Percentiles rank a stretch among this genome's conserved stretches.
phyloP scores from a whole-genome alignment of 2,113 vertebrate species.

The Mastomys coucha region DNA sequence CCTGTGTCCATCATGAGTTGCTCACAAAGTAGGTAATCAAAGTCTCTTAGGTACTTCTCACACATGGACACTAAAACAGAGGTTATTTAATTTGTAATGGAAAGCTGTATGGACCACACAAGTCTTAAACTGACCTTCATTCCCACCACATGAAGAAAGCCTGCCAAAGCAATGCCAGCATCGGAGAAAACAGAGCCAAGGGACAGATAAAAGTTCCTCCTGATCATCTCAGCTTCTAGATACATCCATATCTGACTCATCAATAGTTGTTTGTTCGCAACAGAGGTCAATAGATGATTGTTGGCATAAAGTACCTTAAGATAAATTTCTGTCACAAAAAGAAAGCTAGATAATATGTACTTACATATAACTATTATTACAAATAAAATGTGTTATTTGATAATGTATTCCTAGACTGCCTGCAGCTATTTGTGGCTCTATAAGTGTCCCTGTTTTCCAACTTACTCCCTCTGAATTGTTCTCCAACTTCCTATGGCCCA shows the following conservation, averaged over 20 bases:
- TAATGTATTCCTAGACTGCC: neutral
- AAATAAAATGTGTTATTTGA: neutral
- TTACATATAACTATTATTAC: neutral
- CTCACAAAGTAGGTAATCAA: neutral
- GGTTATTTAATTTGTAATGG: neutral
- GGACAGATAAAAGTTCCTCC: neutral
- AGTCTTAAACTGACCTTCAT: neutral
- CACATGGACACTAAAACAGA: neutral
- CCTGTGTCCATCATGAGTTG: neutral
- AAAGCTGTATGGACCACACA: neutral
- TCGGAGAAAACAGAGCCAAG: neutral
- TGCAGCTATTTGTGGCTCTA: neutral
- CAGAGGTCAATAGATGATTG: neutral
- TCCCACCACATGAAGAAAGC: neutral
- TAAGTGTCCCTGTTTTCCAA: neutral
- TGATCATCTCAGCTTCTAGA: slow-evolving; percentile 2
- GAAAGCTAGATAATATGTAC: neutral
- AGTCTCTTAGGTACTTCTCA: neutral
- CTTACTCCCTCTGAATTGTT: neutral
- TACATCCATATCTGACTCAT: neutral
- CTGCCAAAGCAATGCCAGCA: neutral
- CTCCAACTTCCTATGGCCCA: neutral
- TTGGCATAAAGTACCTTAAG: slow-evolving; percentile 4
- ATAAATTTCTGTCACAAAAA: slow-evolving; percentile 15
- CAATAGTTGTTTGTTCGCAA: neutral